phyloP scores from a whole-genome alignment of 1,140 invertebrate genomes.

The honey bee (Apis mellifera) region DNA sequence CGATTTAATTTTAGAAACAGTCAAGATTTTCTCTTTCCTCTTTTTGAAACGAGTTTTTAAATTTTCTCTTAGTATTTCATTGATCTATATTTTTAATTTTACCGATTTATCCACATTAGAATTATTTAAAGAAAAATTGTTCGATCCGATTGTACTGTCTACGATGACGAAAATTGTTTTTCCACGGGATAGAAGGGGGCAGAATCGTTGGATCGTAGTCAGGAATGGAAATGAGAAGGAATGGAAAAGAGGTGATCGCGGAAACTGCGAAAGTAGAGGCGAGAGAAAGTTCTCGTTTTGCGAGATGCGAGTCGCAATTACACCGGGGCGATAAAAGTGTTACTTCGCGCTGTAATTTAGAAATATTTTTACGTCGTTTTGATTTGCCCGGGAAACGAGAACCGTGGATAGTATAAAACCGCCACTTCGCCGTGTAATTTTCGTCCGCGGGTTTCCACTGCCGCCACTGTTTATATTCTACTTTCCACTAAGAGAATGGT shows the following conservation, averaged over 20 bases:
- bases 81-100: too few species aligned
- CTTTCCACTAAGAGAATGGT: slow-evolving; percentile 21
- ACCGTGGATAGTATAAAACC: slow-evolving; percentile 44
- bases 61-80: too few species aligned
- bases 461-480: slow-evolving; percentile 39
- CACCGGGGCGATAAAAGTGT: slow-evolving; percentile 61
- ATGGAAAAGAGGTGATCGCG: slow-evolving; percentile 25
- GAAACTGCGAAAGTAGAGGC: slow-evolving; percentile 56
- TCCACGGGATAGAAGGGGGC: background rate
- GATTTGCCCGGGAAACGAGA: slow-evolving; percentile 58
- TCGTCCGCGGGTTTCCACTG: slow-evolving; percentile 52
- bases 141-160: too few species aligned
- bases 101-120: too few species aligned
- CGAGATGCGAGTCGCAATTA: slow-evolving; percentile 63
- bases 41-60: too few species aligned
- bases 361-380: slow-evolving; percentile 60
- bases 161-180: too few species aligned
- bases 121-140: too few species aligned
- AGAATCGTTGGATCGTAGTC: background rate
- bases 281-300: slow-evolving; percentile 55
- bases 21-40: too few species aligned
- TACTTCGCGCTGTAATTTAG: slow-evolving; percentile 62
- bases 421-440: slow-evolving; percentile 52
- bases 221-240: slow-evolving; percentile 5
- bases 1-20: too few species aligned